phyloP scores from a whole-genome alignment of 2,888 invertebrate species.

The Mesodorylaimus sp. region DNA sequence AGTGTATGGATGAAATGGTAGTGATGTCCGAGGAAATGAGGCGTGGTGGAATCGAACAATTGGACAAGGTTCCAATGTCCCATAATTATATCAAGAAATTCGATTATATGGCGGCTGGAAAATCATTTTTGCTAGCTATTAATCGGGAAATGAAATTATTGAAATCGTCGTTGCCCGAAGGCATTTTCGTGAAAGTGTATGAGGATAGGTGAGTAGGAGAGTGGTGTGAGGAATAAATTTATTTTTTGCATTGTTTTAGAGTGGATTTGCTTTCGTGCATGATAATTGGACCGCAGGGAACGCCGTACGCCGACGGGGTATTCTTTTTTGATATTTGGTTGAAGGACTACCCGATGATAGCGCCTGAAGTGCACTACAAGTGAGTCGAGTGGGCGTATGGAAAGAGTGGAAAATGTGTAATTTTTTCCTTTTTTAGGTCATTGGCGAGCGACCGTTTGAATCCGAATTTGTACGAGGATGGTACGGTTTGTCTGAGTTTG shows the following conservation, averaged over 20 bases:
- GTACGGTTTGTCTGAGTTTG: slow-evolving; percentile 73
- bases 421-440: slow-evolving; percentile 52
- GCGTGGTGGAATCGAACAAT: too few species aligned
- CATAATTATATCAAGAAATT: too few species aligned
- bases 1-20: too few species aligned
- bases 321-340: slow-evolving; percentile 87
- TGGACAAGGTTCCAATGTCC: too few species aligned
- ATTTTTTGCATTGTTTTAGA: slow-evolving; percentile 30
- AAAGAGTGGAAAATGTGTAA: too few species aligned
- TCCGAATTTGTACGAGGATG: slow-evolving; percentile 87
- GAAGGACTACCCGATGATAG: slow-evolving; percentile 65
- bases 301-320: slow-evolving; percentile 82
- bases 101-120: too few species aligned
- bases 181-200: slow-evolving; percentile 66
- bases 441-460: slow-evolving; percentile 64
- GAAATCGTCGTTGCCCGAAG: slow-evolving; percentile 60
- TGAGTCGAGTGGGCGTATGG: too few species aligned
- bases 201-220: slow-evolving; percentile 42
- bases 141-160: slow-evolving; percentile 47
- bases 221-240: background rate
- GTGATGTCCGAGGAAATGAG: too few species aligned
- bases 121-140: too few species aligned
- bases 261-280: slow-evolving; percentile 77
- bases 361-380: slow-evolving; percentile 70
- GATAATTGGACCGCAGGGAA: slow-evolving; percentile 73